Conservation (phyloP, 2,888 invertebrate genomes). For the Alviniconcha strummeri region DNA sequence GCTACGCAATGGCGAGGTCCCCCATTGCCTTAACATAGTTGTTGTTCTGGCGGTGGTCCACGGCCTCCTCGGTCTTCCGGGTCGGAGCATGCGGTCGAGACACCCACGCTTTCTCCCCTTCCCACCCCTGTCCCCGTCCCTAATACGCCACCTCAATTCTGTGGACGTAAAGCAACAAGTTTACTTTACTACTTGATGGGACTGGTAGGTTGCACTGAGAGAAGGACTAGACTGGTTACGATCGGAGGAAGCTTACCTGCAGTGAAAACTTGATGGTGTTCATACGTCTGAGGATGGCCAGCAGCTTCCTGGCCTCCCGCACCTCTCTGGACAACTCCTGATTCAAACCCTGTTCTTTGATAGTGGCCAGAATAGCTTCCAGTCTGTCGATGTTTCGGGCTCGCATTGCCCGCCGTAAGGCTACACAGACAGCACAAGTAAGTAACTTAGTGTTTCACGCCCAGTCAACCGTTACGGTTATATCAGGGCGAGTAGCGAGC, state of each 20-base stretch:
- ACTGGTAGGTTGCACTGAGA: too few species aligned
- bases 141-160: not conserved
- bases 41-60: too few species aligned
- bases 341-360: not conserved
- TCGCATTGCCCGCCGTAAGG: slow-evolving; percentile 11
- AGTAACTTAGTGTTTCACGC: too few species aligned
- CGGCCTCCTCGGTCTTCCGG: too few species aligned
- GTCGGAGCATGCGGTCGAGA: too few species aligned
- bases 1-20: too few species aligned
- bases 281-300: not conserved
- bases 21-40: too few species aligned
- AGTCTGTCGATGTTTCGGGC: slow-evolving; percentile 13
- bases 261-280: slow-evolving; percentile 9
- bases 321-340: slow-evolving; percentile 13
- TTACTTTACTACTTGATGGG: too few species aligned
- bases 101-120: not conserved
- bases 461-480: too few species aligned
- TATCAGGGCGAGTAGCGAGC: too few species aligned
- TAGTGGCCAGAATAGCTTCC: slow-evolving; percentile 2
- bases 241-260: not conserved
- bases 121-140: not conserved
- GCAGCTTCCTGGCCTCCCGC: not conserved
- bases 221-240: too few species aligned
- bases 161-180: too few species aligned
- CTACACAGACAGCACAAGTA: not conserved